Conservation (phyloP, 1,140 invertebrate genomes). For the Lasioglossum baleicum region DNA sequence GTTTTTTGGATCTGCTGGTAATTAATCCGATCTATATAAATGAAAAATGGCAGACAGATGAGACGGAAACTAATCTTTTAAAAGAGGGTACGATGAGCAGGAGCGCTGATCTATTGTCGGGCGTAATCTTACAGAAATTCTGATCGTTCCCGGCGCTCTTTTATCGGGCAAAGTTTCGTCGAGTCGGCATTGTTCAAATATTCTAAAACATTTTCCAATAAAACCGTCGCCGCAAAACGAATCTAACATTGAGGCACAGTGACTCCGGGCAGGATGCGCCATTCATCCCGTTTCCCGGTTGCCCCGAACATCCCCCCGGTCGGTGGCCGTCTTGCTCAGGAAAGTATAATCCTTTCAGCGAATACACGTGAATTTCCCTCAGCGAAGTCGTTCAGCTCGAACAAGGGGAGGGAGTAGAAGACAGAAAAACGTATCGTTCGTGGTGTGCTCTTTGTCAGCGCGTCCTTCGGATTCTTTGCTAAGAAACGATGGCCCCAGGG, state of each 20-base stretch:
- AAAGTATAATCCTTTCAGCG: neutral
- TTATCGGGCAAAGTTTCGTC: too few species aligned
- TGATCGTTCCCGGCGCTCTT: too few species aligned
- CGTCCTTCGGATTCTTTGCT: slow-evolving; percentile 1
- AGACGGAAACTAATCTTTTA: too few species aligned
- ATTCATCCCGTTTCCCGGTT: neutral
- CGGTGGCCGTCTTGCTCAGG: too few species aligned
- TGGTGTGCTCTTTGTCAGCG: neutral
- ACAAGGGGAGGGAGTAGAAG: neutral
- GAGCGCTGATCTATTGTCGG: too few species aligned
- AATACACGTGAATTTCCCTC: slow-evolving; percentile 15
- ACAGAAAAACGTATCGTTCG: slow-evolving; percentile 9
- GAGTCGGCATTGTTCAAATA: neutral
- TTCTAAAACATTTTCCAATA: neutral
- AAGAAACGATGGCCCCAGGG: neutral
- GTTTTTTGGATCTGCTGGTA: too few species aligned
- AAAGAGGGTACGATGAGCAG: too few species aligned
- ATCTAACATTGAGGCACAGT: neutral
- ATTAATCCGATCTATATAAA: too few species aligned
- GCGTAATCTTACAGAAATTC: too few species aligned
- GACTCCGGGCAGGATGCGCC: neutral
- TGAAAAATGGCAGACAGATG: too few species aligned
- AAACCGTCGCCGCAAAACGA: neutral
- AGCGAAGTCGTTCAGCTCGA: neutral
- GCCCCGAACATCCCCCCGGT: neutral